Evolutionary conservation across 2,888 invertebrate genomes (phyloP), one percentile per base, ranked within the genome.

Genomic region (Agriopis leucophaearia): DNA sequence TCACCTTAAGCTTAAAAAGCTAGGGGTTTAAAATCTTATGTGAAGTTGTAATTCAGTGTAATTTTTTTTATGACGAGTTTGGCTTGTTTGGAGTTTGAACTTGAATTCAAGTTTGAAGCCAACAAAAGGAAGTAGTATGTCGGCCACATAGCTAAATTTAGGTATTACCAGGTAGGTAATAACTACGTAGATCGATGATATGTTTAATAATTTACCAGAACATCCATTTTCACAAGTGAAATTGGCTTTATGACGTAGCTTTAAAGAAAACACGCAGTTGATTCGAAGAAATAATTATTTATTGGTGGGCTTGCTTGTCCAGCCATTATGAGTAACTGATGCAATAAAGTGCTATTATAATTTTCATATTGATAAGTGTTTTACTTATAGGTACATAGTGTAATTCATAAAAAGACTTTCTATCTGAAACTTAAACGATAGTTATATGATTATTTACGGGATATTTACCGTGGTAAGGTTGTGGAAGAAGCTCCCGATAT

Each of bases 141-240:
- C 47, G 47, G 9, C 15, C 47, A 16, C 16, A 16, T 16, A 16
- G 7, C 16, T 10, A 38, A 16, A 16, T 10, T 36, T 54, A 51
- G 8, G 10, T 38, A 38, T n/a, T 6, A 52, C 36, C 8, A n/a
- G n/a, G n/a, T n/a, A n/a, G n/a, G n/a, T n/a, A 47, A 47, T 50
- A 54, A 6, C 9, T 8, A 51, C 51, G 8, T 36, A 51, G 57
- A 66, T 66, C 66, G 66, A 61, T 66, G 45, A 50, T 7, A 56
- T 40, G 27, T 18, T 58, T 27, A 61, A 66, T 66, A 52, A 62
- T 61, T 61, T 44, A 66, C 45, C 8, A 47, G 18, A 52, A 27
- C 38, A 8, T 40, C 52, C 27, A 59, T 27, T 54, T 54, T 56
- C 56, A 56, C 56, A 56, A 54, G 48, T 66, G 44, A 55, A 63